Conservation (phyloP, 2,888 invertebrate species). For the Isoperla grammatica region DNA sequence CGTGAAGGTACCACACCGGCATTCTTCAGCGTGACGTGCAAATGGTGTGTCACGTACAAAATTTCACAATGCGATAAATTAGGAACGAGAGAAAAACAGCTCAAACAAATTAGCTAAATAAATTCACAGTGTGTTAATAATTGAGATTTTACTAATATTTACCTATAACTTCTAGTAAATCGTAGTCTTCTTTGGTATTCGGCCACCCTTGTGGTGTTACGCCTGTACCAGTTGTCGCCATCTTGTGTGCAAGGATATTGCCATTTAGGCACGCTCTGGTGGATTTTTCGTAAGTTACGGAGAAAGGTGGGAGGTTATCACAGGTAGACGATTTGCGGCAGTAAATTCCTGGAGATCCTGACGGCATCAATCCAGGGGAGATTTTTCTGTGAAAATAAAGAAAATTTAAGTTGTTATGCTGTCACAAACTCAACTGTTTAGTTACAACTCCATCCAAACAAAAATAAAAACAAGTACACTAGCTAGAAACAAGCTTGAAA, state of each 20-base stretch:
- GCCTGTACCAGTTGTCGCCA: conserved; percentile 45
- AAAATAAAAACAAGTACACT: too few species aligned
- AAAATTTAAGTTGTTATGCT: too few species aligned
- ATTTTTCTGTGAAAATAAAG: conserved; percentile 48
- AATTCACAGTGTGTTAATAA: not conserved
- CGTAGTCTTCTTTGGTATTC: conserved; percentile 87
- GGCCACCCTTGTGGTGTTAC: conserved; percentile 59
- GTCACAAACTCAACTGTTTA: too few species aligned
- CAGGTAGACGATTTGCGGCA: conserved; percentile 49
- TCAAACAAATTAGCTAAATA: not conserved
- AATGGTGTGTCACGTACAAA: conserved; percentile 19
- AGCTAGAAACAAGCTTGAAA: too few species aligned
- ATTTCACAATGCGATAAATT: not conserved
- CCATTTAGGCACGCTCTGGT: conserved; percentile 41
- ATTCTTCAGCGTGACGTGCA: conserved; percentile 15
- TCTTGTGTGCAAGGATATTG: conserved; percentile 55
- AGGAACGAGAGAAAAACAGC: not conserved
- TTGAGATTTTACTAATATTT: conserved; percentile 42
- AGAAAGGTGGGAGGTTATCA: conserved; percentile 20
- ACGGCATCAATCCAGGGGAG: conserved; percentile 54
- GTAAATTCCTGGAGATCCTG: conserved; percentile 56
- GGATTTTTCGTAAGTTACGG: conserved; percentile 23
- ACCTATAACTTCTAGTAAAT: conserved; percentile 90
- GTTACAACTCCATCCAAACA: too few species aligned
- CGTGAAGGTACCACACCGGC: conserved; percentile 13